A percentile compares a stretch with the other conserved stretches of the same genome.
phyloP scores from a whole-genome alignment of 2,797 vertebrate species.

The Smutsia temminckii region DNA sequence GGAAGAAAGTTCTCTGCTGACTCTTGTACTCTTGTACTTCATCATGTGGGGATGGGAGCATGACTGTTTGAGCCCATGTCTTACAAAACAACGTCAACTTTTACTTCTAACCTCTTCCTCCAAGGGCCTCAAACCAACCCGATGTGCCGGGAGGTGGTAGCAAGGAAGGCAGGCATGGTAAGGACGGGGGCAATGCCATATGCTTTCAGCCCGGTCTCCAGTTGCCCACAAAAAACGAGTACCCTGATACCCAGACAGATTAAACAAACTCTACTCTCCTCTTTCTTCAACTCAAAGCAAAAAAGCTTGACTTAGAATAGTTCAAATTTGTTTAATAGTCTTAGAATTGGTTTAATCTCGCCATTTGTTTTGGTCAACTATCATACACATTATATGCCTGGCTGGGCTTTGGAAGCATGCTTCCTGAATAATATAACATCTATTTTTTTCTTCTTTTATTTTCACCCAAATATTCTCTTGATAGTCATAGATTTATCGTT shows the following conservation, averaged over 20 bases:
- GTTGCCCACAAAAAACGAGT: background rate
- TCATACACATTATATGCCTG: background rate
- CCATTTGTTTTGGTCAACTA: background rate
- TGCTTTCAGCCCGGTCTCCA: background rate
- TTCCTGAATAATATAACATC: background rate
- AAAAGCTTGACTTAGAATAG: background rate
- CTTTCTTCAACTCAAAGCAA: background rate
- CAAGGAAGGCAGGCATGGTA: background rate
- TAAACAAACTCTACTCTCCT: background rate
- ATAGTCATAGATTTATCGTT: background rate
- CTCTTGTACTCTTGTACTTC: background rate
- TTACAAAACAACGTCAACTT: background rate
- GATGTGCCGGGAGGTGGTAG: too few relatives aligned
- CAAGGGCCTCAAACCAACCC: background rate
- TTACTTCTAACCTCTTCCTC: background rate
- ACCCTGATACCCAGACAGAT: background rate
- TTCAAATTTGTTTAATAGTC: background rate
- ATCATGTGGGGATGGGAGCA: background rate
- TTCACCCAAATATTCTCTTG: background rate
- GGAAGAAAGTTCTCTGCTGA: background rate
- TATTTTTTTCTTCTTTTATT: background rate
- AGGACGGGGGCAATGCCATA: too few relatives aligned
- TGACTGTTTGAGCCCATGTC: background rate
- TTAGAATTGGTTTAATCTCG: background rate
- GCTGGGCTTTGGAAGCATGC: background rate